Base-by-base conservation (phyloP, 2,888 invertebrate species). In the Phorcus lineatus region DNA sequence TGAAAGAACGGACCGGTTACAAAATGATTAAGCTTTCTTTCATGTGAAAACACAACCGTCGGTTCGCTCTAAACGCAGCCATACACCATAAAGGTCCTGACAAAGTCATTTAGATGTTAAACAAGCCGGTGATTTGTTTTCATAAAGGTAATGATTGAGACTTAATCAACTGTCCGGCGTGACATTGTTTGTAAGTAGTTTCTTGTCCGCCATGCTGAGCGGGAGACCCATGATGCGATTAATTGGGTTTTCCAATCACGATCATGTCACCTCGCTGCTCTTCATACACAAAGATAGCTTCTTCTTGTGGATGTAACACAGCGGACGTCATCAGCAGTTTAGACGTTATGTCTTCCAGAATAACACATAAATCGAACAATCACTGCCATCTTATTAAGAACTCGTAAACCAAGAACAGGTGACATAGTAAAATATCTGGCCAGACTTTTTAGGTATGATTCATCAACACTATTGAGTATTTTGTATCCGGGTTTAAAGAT, bases 81-180 rank as follows among this genome's bases (percentile, higher is more conserved):
- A 62, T 62, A 62, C 11, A 62, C 22, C 24, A 62, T 62, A 28
- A 28, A 24, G 62, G 28, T 24, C 62, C 62, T 62, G 62, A 62
- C 62, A 62, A 62, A 62, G 62, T 62, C 62, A 62, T 62, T 62
- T 62, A 62, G 62, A 62, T 62, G 62, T 62, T 9, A 62, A 62
- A 62, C 28, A 62, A 22, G 62, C 24, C 28, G 16, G 62, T 62
- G 62, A 62, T 62, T 62, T 62, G 62, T 62, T 62, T 62, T 62
- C 62, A 62, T 62, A 62, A 62, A 62, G 62, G 24, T 24, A 28
- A 28, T 62, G 62, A 62, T 62, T 62, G 24, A 62, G 16, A 24
- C 62, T 62, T 62, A 62, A 62, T 62, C 62, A 62, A n/a, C 11
- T 62, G 62, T 62, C 62, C 28, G 24, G 16, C 62, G 62, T 62